Evolutionary conservation across 2,797 vertebrate genomes (phyloP), one percentile per base, ranked within the genome.

Genomic region (Heliangelus exortis): DNA sequence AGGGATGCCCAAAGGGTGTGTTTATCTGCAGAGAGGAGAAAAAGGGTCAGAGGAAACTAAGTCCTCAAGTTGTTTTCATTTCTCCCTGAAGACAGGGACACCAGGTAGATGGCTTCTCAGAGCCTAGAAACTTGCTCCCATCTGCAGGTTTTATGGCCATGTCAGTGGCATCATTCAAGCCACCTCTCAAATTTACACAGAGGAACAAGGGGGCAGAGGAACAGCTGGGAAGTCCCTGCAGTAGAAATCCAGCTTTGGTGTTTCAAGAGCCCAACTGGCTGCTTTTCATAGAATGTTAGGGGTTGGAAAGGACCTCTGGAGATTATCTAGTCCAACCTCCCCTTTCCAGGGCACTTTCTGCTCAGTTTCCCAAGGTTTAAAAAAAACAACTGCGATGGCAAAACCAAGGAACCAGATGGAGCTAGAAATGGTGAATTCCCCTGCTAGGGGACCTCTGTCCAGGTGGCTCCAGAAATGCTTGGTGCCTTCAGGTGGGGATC

Each of bases 401-500:
- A 31, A 79, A 12, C 5, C 51, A 58, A 36, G 34, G 29, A 48
- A 12, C 12, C 34, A 43, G 41, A 12, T 36, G 57, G n/a, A 34
- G 8, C 33, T 20, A 14, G 50, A 58, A 53, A 15, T 2, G 8
- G 26, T 10, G 6, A 10, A 2, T 6, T 2, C 9, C 10, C 4
- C 67, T 11, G 31, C 33, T 15, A 6, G 15, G 6, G 20, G 4
- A 15, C 3, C 1, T 19, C 65, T 45, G 17, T 5, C 19, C 31
- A 9, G 5, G 50, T 2, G 31, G 47, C 19, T 57, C 55, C 55
- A 50, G 73, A 80, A 86, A 17, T 1, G 6, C 19, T 29, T 26
- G 28, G 19, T 33, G 15, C 23, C 6, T 48, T 29, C 77, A 77
- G 18, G 10, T 0, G 0, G 1, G 20, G 54, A 14, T 2, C 17